phyloP scores from a whole-genome alignment of 2,888 invertebrate genomes.

The Apoda limacodes region DNA sequence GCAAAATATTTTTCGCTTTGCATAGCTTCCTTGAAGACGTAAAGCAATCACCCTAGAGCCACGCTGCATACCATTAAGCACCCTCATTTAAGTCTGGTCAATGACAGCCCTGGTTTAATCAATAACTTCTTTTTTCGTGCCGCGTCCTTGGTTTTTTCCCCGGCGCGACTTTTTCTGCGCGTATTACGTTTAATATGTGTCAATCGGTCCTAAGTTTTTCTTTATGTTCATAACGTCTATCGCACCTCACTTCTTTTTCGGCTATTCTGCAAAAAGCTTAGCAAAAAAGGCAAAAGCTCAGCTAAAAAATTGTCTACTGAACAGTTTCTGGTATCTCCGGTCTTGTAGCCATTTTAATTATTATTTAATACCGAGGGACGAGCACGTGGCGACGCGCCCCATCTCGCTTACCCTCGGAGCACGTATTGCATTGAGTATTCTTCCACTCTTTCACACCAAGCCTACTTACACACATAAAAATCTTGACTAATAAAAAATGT shows the following conservation, averaged over 20 bases:
- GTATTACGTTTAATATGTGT: slow-evolving; percentile 61
- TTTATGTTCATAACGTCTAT: slow-evolving; percentile 25
- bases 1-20: too few relatives aligned
- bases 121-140: slow-evolving; percentile 68
- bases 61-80: slow-evolving; percentile 64
- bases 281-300: slow-evolving; percentile 63
- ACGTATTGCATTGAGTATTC: slow-evolving; percentile 27
- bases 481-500: slow-evolving; percentile 70
- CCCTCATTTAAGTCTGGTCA: slow-evolving; percentile 69
- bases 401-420: slow-evolving; percentile 32
- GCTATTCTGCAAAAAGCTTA: slow-evolving; percentile 53
- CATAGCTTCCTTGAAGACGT: slow-evolving; percentile 27
- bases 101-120: slow-evolving; percentile 68
- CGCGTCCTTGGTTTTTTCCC: slow-evolving; percentile 64
- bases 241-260: slow-evolving; percentile 45
- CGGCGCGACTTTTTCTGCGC: slow-evolving; percentile 67
- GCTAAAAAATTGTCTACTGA: slow-evolving; percentile 67
- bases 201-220: slow-evolving; percentile 49
- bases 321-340: slow-evolving; percentile 61
- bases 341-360: slow-evolving; percentile 71
- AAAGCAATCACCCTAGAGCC: slow-evolving; percentile 36
- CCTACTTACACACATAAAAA: slow-evolving; percentile 71
- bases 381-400: slow-evolving; percentile 62
- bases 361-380: slow-evolving; percentile 69
- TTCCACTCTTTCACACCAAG: slow-evolving; percentile 47